phyloP scores from a whole-genome alignment of 2,888 invertebrate species.

The Drosophila atroscutellata region DNA sequence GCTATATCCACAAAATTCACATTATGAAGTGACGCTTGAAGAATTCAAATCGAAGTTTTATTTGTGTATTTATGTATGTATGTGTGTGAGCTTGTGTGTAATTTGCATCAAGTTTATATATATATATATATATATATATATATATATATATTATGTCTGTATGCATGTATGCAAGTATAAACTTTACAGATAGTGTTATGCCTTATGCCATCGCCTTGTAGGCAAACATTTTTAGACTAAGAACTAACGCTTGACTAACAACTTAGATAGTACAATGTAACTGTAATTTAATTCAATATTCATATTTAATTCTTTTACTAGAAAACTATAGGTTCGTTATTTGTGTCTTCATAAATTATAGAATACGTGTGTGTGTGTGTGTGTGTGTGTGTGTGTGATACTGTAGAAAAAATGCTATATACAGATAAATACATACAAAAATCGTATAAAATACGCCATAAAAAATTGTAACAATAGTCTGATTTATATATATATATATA shows the following conservation, averaged over 20 bases:
- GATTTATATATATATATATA: not conserved
- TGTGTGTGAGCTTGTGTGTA: conserved; percentile 33
- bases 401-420: conserved; percentile 68
- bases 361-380: conserved; percentile 18
- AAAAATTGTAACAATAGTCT: conserved; percentile 69
- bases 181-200: conserved; percentile 63
- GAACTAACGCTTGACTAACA: conserved; percentile 65
- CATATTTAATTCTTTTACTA: conserved; percentile 44
- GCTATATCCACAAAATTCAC: conserved; percentile 18
- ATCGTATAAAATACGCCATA: conserved; percentile 69
- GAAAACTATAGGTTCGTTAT: conserved; percentile 53
- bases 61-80: conserved; percentile 19
- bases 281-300: conserved; percentile 46
- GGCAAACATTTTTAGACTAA: conserved; percentile 59
- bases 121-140: conserved; percentile 21
- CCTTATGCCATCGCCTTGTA: conserved; percentile 52
- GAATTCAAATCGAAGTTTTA: conserved; percentile 42
- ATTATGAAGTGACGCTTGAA: conserved; percentile 24
- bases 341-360: conserved; percentile 39
- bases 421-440: conserved; percentile 64
- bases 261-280: conserved; percentile 48
- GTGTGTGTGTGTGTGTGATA: conserved; percentile 26
- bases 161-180: conserved; percentile 52
- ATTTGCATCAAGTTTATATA: conserved; percentile 38
- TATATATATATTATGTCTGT: conserved; percentile 30